A percentile compares a stretch with the other conserved stretches of the same genome.
These are phyloP conservation scores for Callithrix jacchus DNA, from an alignment of 2,113 vertebrate genomes.

Conservation along the genomic window DNA sequence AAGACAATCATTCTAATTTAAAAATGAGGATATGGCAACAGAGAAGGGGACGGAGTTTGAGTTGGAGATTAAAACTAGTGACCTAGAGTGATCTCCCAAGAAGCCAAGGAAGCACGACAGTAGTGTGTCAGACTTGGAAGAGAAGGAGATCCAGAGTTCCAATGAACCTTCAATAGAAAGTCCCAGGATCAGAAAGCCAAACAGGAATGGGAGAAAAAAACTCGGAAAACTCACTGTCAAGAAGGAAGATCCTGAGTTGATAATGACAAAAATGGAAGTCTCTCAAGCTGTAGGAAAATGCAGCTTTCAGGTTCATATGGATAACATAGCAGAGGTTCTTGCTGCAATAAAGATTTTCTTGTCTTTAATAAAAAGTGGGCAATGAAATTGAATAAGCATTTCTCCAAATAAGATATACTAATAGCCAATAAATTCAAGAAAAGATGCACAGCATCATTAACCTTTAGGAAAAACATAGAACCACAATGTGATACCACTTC, in stretches of 20 bases:
- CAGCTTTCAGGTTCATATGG: conserved; percentile 96
- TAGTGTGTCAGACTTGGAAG: conserved; percentile 94
- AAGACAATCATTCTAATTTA: neutral
- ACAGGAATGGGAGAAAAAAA: conserved; percentile 96
- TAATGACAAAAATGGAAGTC: conserved; percentile 98
- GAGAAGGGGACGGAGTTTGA: conserved; percentile 95
- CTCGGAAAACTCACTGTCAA: conserved; percentile 98
- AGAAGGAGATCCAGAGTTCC: conserved; percentile 97
- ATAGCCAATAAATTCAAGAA: neutral
- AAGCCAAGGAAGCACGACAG: conserved; percentile 97
- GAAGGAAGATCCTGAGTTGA: conserved; percentile 97
- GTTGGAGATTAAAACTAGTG: conserved; percentile 93
- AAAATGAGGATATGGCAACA: conserved; percentile 86
- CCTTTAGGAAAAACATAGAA: neutral
- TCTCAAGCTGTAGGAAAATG: conserved; percentile 90
- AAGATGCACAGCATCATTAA: neutral
- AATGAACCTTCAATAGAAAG: conserved; percentile 78
- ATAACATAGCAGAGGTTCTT: conserved; percentile 95
- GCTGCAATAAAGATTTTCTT: conserved; percentile 77
- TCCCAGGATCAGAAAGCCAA: conserved; percentile 97
- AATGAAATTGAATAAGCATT: neutral
- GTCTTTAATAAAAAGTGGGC: neutral
- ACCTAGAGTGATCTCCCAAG: conserved; percentile 92
- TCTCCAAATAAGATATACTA: neutral
- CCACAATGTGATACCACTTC: neutral